Base-by-base conservation (phyloP, 2,888 invertebrate genomes). In the Exephanes ischioxanthus region DNA sequence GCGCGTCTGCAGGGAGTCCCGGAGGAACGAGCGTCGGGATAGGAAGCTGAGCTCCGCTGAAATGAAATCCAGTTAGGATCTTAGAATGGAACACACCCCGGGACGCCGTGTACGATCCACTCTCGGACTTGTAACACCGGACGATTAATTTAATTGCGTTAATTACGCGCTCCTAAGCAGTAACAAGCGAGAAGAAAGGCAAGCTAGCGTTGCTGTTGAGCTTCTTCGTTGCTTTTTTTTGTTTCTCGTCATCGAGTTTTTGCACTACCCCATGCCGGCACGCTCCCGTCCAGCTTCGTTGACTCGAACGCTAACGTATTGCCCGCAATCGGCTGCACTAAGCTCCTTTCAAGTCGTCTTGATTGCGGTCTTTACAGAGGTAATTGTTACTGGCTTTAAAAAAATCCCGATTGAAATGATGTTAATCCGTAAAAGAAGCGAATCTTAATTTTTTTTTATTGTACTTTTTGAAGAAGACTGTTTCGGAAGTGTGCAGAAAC, bases 131-230 rank as follows among this genome's bases (percentile, higher is more conserved):
- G 48, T 66, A 73, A 53, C 58, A 48, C 30, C 71, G 78, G 82
- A 77, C 80, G 58, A 81, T 81, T 78, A 81, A 81, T 85, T 81
- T 85, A 85, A 85, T 85, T 85, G 83, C 77, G 76, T 81, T 80
- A 71, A 83, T 80, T 73, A 53, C 80, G 84, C 71, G 63, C 53
- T 9, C 45, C 63, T 63, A 73, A 75, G 79, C 71, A 71, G 75
- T 80, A 80, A 80, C 66, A 33, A 53, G 66, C 33, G 26, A n/a
- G 70, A 79, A 75, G 63, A 45, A 51, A 26, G 26, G 70, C 53
- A 45, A 61, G 41, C 30, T 53, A 70, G 41, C 55, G 41, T 48
- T 66, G 53, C 68, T 51, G 48, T 72, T 72, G 48, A 71, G 33
- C 33, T 37, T 76, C 70, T n/a, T 76, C 53, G 51, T 30, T 30